Base-by-base conservation (phyloP, 2,888 invertebrate species). In the Physocephala rufipes region DNA sequence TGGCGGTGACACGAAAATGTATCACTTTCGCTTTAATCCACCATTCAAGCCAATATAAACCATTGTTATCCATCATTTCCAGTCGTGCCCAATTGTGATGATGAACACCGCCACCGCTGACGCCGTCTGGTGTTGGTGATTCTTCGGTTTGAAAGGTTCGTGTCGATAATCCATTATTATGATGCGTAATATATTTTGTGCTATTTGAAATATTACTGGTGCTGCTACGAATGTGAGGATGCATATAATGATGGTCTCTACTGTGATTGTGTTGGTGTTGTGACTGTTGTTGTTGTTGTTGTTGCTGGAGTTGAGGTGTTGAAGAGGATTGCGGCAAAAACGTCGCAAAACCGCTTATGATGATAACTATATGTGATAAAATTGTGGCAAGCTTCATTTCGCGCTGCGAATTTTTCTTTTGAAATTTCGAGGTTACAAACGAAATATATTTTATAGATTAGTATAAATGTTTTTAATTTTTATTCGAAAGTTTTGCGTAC, bases 1-100 rank as follows among this genome's bases (percentile, higher is more conserved):
- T 91, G 78, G 92, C 95, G 82, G 93, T 93, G 79, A 93, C 88
- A 81, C 93, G 91, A 84, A 95, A 94, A 75, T 91, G 91, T 78
- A 95, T 91, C 82, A 92, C 91, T 80, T 91, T 90, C 74, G 91
- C 90, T 67, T 79, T 78, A 77, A 90, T 87, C 79, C 92, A 91
- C 93, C 93, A 93, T 78, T 93, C 88, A n/a, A 93, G 77, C 72
- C 82, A 79, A 71, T 85, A 86, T 58, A 86, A 76, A 47, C 86
- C 86, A 78, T 85, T 86, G n/a, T 76, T 75, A 74, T 86, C 86
- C 85, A 86, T 85, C 73, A 82, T 81, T 79, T 86, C 86, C 1
- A 78, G 74, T 55, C 86, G 82, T 67, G 79, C 80, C 86, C 86
- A 86, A 72, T 84, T 80, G 51, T 79, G 78, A 70, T 86, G 85